Evolutionary conservation across 2,113 vertebrate species (phyloP).

Genomic region (Tupaia chinensis): DNA sequence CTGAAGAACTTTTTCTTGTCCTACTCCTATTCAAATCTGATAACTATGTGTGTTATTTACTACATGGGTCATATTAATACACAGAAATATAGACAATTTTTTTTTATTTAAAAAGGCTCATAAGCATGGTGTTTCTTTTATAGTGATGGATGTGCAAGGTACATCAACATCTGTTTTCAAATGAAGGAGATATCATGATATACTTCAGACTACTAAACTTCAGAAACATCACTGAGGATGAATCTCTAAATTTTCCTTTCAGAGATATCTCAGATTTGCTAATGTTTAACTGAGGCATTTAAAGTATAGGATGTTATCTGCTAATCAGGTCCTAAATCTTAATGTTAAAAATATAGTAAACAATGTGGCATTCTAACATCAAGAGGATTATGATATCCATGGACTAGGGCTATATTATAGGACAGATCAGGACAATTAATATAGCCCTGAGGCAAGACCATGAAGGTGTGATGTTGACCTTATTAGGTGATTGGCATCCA

Average conservation of each 20-base stretch:
- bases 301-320: background rate
- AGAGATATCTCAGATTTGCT: background rate
- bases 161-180: background rate
- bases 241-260: background rate
- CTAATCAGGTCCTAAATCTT: background rate
- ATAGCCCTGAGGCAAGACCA: background rate
- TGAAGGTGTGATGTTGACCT: background rate
- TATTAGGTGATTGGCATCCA: background rate
- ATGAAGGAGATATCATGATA: background rate
- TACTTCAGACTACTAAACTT: accelerated
- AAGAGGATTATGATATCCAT: background rate
- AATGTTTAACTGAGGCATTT: background rate
- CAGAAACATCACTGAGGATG: background rate
- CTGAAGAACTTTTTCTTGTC: background rate
- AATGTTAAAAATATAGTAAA: background rate
- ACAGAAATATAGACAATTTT: background rate
- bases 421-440: background rate
- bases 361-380: background rate
- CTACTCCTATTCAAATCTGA: background rate
- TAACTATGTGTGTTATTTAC: background rate
- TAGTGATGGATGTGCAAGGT: background rate
- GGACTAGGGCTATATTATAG: background rate
- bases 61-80: background rate
- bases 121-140: background rate
- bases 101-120: background rate